Percentiles rank a stretch among this genome's conserved stretches.
phyloP scores from a whole-genome alignment of 2,888 invertebrate species.

The Gymnocheta viridis region DNA sequence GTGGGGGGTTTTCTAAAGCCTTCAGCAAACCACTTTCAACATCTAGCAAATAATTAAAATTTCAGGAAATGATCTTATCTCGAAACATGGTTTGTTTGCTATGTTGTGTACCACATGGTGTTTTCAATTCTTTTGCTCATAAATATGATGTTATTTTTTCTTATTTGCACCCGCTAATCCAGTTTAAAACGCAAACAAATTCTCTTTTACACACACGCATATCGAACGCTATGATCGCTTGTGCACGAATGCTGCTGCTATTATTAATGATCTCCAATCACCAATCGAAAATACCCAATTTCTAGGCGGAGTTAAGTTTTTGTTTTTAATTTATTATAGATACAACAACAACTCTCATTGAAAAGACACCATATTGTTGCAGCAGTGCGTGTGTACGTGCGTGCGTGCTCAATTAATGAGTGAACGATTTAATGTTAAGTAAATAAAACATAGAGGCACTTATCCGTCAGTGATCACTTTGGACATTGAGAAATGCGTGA shows the following conservation, averaged over 20 bases:
- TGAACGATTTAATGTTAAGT: conserved; percentile 15
- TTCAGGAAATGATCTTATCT: not conserved
- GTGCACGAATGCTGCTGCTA: not conserved
- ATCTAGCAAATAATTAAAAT: not conserved
- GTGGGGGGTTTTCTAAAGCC: no score
- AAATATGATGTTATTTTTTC: conserved; percentile 10
- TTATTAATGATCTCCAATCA: conserved; percentile 40
- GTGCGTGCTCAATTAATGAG: not conserved
- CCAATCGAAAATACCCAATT: conserved; percentile 31
- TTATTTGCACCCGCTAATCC: conserved; percentile 36
- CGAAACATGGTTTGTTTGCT: not conserved
- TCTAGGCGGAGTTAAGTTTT: conserved; percentile 41
- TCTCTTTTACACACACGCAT: not conserved
- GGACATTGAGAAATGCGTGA: not conserved
- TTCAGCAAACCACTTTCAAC: no score
- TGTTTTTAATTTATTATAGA: no score
- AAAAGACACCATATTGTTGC: conserved; percentile 31
- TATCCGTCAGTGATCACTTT: not conserved
- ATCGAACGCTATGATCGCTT: not conserved
- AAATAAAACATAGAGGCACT: not conserved
- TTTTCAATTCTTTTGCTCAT: not conserved
- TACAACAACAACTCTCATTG: not conserved
- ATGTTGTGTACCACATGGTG: conserved; percentile 14
- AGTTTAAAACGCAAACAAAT: not conserved
- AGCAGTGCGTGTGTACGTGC: no score